Evolutionary conservation across 2,888 invertebrate species (phyloP), one percentile per base, ranked within the genome.

Genomic region (Eumacrocentrus americanus): DNA sequence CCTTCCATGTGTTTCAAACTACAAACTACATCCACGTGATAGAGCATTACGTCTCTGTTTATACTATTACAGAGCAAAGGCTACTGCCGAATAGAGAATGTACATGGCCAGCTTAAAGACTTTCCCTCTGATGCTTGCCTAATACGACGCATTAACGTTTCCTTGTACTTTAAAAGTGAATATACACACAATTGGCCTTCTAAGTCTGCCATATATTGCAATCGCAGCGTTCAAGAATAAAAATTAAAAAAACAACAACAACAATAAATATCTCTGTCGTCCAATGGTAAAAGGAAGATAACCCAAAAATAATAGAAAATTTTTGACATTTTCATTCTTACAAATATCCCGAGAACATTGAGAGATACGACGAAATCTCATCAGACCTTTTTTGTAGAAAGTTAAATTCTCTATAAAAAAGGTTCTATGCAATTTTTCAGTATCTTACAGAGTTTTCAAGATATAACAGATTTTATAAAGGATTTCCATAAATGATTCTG

Each of bases 121-220:
- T 54, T 54, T 54, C 54, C 34, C 37, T n/a, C 9, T 18, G 9
- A 18, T 40, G 44, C 25, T 54, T 54, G 44, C 54, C 29, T 12
- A 22, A 42, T 29, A 44, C 42, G 20, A 20, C 22, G 23, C 25
- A 18, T 20, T 54, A 42, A 11, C 34, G 25, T 54, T n/a, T 34
- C n/a, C 29, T 6, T 44, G 34, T 20, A 29, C 23, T 23, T 46
- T 25, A 46, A n/a, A 46, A 42, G 16, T 14, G 7, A 9, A 42
- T 6, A 42, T 20, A 40, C 7, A 40, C 38, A 40, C 14, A 40
- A 18, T 40, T 40, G 38, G 12, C 38, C 38, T 40, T 40, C 12
- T 18, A 40, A 7, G 14, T 16, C 2, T 16, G 38, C 4, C 9
- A 18, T 20, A 18, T 42, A 18, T 9, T 20, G 42, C n/a, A 42